Evolutionary conservation across 2,888 invertebrate genomes (phyloP).

Genomic region (Eristalis pertinax): DNA sequence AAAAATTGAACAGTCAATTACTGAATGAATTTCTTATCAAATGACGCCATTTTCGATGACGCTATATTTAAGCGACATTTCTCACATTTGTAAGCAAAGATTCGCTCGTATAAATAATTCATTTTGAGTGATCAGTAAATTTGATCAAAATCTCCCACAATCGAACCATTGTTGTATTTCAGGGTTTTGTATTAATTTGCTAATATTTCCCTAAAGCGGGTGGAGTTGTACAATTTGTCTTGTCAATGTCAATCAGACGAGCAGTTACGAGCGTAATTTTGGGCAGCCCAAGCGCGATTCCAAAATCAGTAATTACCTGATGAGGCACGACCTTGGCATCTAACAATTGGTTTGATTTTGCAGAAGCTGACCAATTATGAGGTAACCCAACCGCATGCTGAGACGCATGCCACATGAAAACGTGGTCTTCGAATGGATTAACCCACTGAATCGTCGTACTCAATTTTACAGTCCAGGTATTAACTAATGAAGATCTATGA

Average conservation of each 20-base stretch:
- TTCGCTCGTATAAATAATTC: too few species aligned
- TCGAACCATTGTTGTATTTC: neutral
- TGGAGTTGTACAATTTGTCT: neutral
- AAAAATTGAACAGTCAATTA: too few species aligned
- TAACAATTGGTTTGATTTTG: neutral
- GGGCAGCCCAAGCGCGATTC: neutral
- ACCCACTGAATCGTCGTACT: neutral
- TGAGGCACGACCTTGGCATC: neutral
- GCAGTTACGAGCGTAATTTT: neutral
- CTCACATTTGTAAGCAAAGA: too few species aligned
- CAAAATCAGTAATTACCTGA: neutral
- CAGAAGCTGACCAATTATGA: neutral
- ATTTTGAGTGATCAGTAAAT: neutral
- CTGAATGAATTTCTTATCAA: too few species aligned
- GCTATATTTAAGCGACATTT: too few species aligned
- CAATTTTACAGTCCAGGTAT: neutral
- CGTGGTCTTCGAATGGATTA: too few species aligned
- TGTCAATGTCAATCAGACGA: neutral
- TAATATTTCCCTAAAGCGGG: neutral
- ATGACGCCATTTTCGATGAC: too few species aligned
- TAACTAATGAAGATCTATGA: neutral
- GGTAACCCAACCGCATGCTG: neutral
- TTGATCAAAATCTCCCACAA: neutral
- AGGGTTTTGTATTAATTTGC: neutral
- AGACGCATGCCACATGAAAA: neutral